Evolutionary conservation across 2,888 invertebrate species (phyloP).

Genomic region (Leptopterna dolabrata): DNA sequence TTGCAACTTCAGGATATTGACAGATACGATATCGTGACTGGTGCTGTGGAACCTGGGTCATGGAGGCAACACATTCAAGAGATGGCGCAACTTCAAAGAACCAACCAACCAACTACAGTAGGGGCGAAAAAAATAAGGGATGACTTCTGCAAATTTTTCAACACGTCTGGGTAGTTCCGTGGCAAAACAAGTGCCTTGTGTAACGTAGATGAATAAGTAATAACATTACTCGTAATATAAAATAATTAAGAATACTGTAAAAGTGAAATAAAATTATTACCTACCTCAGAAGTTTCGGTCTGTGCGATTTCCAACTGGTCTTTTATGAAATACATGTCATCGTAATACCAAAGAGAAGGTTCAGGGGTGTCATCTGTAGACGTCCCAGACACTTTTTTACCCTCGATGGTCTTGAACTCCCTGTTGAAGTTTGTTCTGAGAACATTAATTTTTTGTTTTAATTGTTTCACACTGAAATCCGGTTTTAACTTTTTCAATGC

Average conservation of each 20-base stretch:
- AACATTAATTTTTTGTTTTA: too few species aligned
- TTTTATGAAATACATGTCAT: too few species aligned
- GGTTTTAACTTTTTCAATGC: not conserved
- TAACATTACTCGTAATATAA: slow-evolving; percentile 61
- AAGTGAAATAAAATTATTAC: not conserved
- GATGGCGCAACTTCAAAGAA: slow-evolving; percentile 38
- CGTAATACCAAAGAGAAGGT: not conserved
- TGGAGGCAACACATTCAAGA: slow-evolving; percentile 13
- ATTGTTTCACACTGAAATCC: too few species aligned
- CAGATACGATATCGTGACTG: not conserved
- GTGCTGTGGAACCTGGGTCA: slow-evolving; percentile 35
- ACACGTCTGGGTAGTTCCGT: too few species aligned
- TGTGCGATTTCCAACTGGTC: slow-evolving; percentile 36
- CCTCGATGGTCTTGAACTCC: too few species aligned
- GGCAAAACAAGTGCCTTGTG: slow-evolving; percentile 48
- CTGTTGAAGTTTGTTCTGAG: too few species aligned
- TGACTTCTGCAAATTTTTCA: slow-evolving; percentile 21
- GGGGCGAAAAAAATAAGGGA: slow-evolving; percentile 35
- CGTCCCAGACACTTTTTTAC: slow-evolving; percentile 20
- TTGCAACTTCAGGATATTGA: slow-evolving; percentile 35
- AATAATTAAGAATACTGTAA: slow-evolving; percentile 58
- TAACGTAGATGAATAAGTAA: slow-evolving; percentile 57
- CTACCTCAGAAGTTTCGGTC: slow-evolving; percentile 40
- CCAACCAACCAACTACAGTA: not conserved
- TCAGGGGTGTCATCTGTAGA: slow-evolving; percentile 24